Evolutionary conservation across 1,140 invertebrate genomes (phyloP).

Genomic region (Anastrepha obliqua): DNA sequence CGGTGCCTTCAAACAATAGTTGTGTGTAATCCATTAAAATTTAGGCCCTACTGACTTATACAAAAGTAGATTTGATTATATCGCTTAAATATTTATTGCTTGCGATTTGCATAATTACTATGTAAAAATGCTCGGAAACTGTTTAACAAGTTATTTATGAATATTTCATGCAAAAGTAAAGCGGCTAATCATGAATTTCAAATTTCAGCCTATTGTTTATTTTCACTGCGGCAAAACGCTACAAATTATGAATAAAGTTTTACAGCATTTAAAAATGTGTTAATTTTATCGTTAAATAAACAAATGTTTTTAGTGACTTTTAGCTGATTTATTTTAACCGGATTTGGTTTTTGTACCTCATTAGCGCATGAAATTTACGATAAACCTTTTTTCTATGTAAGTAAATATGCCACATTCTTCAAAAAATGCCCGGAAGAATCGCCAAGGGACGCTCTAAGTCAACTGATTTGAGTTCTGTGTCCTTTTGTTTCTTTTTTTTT

Average conservation of each 20-base stretch:
- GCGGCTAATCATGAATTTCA: constrained; percentile 27
- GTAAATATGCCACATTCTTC: too few relatives aligned
- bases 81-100: not conserved
- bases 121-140: not conserved
- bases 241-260: not conserved
- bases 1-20: too few relatives aligned
- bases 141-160: constrained; percentile 6
- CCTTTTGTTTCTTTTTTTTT: too few relatives aligned
- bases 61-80: not conserved
- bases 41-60: too few relatives aligned
- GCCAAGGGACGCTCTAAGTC: too few relatives aligned
- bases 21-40: too few relatives aligned
- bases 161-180: constrained; percentile 35
- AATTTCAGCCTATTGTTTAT: constrained; percentile 15
- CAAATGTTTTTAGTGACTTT: not conserved
- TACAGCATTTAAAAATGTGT: constrained; percentile 40
- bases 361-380: constrained; percentile 10
- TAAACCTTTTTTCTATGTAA: not conserved
- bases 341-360: constrained; percentile 17
- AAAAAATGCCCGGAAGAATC: too few relatives aligned
- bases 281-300: constrained; percentile 28
- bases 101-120: constrained; percentile 37
- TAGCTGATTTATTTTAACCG: constrained; percentile 41
- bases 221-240: not conserved
- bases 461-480: too few relatives aligned